Conservation (phyloP, 2,113 vertebrate genomes). For the Anhinga anhinga region DNA sequence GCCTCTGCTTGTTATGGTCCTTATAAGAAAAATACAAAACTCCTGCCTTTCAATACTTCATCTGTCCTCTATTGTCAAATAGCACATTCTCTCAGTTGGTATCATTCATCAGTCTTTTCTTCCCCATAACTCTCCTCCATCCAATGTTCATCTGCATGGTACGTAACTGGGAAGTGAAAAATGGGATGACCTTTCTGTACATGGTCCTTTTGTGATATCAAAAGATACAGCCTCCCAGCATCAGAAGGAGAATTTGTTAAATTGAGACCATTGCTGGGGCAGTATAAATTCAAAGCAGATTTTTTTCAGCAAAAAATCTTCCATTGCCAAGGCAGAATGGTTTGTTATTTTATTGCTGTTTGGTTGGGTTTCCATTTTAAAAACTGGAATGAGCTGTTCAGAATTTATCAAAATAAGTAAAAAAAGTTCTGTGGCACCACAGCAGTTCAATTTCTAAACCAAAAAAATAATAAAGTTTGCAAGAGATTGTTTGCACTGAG, state of each 20-base stretch:
- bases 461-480: neutral
- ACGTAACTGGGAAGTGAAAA: neutral
- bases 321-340: neutral
- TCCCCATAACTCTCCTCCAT: neutral
- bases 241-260: neutral
- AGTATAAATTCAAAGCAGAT: constrained; percentile 11
- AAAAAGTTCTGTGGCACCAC: neutral
- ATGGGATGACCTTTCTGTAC: neutral
- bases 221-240: neutral
- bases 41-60: neutral
- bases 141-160: neutral
- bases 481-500: neutral
- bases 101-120: neutral
- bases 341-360: neutral
- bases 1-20: neutral
- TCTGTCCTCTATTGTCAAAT: neutral
- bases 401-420: neutral
- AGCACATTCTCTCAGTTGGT: neutral
- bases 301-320: neutral
- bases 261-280: neutral
- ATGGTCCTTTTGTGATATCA: neutral
- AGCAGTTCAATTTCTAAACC: neutral
- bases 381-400: neutral
- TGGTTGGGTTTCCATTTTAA: neutral
- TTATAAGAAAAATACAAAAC: neutral